Evolutionary conservation across 1,140 invertebrate genomes (phyloP), one percentile per base, ranked within the genome.

Genomic region (Pseudachorutes palmiensis): DNA sequence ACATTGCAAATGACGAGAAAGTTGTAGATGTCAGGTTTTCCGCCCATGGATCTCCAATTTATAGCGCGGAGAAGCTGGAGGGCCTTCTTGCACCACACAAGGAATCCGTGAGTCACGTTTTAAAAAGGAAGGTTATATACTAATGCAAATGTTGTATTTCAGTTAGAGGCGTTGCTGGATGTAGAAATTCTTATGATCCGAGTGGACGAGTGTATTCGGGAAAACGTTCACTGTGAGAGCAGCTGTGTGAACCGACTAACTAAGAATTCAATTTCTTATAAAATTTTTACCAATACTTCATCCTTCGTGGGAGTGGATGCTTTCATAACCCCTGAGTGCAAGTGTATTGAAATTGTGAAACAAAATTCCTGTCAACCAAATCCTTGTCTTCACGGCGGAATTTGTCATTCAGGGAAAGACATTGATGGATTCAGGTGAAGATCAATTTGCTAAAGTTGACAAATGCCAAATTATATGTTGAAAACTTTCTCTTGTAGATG

Each of bases 21-120:
- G 75, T 91, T 36, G 64, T 78, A 9, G 93, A 97, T 76, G 87
- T 96, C 0, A 80, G 93, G 70, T 97, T 90, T 77, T 89, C 92
- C 0, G 93, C 90, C 0, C 93, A 96, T 77, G 90, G 89, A 0
- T 94, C 92, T 0, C 93, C 93, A 0, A 95, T 94, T 76, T 93
- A 92, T 75, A 84, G 86, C 0, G 80, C 91, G 0, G 90, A 92
- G 77, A 90, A 87, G 76, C 79, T 95, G 1, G 91, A 96, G 72
- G 88, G 89, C 1, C 85, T 90, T 64, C 80, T 91, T 19, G 82
- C 83, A 2, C 79, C 82, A 28, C 81, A 88, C 72, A 83, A 87
- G 71, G 79, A 83, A 51, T 81, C 86, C 78, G 87, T 88, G 74
- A 75, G 75, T 55, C 19, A 45, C 19, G 19, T 9, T 12, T 45